Conservation (phyloP, 2,888 invertebrate genomes). For the Nemurella pictetii region DNA sequence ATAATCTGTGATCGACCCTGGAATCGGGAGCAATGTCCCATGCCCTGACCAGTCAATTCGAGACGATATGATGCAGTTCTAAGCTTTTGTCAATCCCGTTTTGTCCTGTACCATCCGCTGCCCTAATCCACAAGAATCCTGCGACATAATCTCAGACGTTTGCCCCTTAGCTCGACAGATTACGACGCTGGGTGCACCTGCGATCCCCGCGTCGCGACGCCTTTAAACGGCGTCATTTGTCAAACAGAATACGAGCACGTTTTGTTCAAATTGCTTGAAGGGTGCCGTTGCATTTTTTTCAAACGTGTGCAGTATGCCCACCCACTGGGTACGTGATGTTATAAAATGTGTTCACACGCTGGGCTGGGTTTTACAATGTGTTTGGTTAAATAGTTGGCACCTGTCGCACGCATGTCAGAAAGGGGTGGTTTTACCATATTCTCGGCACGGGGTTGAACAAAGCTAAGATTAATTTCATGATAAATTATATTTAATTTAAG, state of each 20-base stretch:
- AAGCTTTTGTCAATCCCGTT: background rate
- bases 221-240: background rate
- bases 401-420: no score
- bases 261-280: background rate
- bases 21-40: no score
- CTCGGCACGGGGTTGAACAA: no score
- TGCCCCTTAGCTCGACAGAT: constrained; percentile 21
- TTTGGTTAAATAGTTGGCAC: background rate
- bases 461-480: no score
- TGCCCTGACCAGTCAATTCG: no score
- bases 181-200: constrained; percentile 7
- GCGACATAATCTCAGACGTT: background rate
- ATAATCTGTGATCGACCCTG: no score
- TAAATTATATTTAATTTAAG: no score
- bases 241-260: background rate
- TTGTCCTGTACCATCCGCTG: background rate
- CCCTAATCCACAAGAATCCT: background rate
- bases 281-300: background rate
- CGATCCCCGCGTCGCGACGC: background rate
- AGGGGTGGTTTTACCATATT: no score
- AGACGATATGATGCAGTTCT: background rate
- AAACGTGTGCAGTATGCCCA: no score
- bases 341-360: no score
- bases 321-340: no score
- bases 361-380: background rate